Evolutionary conservation across 2,888 invertebrate species (phyloP).

Genomic region (Mycogona germanica): DNA sequence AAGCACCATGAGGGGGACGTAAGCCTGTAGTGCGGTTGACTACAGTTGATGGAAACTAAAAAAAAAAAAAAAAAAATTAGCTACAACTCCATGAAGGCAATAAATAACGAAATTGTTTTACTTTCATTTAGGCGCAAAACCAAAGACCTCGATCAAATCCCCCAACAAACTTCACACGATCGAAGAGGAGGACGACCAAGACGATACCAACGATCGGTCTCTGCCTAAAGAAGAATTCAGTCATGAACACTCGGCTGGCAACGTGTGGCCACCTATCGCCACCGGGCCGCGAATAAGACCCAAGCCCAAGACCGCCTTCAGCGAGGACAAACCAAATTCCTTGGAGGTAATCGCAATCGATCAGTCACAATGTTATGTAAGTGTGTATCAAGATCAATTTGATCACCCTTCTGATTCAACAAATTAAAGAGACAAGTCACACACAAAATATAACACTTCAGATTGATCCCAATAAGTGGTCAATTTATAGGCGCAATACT

Average conservation of each 20-base stretch:
- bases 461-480: too few species aligned
- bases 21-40: too few species aligned
- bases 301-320: conserved; percentile 3
- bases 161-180: conserved; percentile 8
- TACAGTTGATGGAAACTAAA: too few species aligned
- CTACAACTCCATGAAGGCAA: not conserved
- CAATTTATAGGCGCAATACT: too few species aligned
- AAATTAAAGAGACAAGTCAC: too few species aligned
- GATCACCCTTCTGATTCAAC: too few species aligned
- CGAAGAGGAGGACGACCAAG: conserved; percentile 12
- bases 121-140: conserved; percentile 3
- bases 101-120: not conserved
- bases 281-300: not conserved
- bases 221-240: conserved; percentile 8
- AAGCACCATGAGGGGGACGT: too few species aligned
- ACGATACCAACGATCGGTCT: conserved; percentile 1
- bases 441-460: too few species aligned
- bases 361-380: not conserved
- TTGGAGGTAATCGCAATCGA: conserved; percentile 10
- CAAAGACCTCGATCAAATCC: not conserved
- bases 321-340: conserved; percentile 13
- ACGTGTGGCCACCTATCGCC: conserved; percentile 2
- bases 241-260: conserved; percentile 5
- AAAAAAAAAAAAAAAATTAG: not conserved
- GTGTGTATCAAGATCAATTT: too few species aligned